These are phyloP conservation scores for Lophochroa leadbeateri DNA, from an alignment of 2,113 vertebrate species.

Conservation along the genomic window DNA sequence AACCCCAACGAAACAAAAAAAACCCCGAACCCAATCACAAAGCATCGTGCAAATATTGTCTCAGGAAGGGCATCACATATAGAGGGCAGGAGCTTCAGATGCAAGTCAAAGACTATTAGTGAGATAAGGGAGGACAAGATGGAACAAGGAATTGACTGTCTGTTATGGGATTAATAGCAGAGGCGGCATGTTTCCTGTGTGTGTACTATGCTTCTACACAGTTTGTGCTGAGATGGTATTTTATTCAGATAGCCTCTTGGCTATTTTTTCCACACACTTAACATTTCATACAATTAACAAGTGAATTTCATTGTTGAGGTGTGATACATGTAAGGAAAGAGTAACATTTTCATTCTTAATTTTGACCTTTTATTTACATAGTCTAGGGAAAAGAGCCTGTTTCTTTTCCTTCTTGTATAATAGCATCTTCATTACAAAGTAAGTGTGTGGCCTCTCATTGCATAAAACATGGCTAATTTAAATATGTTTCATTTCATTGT, in stretches of 20 bases:
- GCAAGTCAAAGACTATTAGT: neutral
- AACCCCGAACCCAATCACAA: neutral
- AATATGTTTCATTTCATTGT: neutral
- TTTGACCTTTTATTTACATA: neutral
- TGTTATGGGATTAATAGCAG: neutral
- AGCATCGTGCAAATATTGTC: neutral
- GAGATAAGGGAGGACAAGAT: neutral
- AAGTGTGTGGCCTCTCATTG: neutral
- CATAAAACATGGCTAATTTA: neutral
- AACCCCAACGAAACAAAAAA: neutral
- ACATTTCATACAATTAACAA: neutral
- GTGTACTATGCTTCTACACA: fast-evolving
- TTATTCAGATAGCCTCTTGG: neutral
- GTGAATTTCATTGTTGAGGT: neutral
- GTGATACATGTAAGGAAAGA: neutral
- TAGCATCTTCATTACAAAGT: neutral
- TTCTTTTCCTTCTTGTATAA: neutral
- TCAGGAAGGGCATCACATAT: neutral
- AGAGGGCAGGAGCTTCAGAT: neutral
- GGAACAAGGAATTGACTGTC: neutral
- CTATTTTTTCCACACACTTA: neutral
- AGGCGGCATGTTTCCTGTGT: neutral
- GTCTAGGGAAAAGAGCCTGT: fast-evolving
- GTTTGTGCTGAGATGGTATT: neutral
- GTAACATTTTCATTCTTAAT: neutral